Evolutionary conservation across 2,113 vertebrate species (phyloP), one percentile per base, ranked within the genome.

Genomic region (Nothoprocta perdicaria): DNA sequence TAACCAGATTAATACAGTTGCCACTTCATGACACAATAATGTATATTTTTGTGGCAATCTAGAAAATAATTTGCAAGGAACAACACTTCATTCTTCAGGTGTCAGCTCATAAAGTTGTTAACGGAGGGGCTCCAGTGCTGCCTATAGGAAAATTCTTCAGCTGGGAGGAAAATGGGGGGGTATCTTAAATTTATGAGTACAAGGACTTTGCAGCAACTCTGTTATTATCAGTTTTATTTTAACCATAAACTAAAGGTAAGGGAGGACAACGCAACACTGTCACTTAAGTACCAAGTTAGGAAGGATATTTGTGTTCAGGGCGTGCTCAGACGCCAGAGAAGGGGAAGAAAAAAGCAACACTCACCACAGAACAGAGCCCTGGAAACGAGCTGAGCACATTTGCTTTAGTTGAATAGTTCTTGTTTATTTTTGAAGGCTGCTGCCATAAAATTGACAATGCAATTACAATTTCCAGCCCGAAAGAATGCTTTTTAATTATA

Each of bases 371-470:
- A 78, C 22, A 61, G 29, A 68, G 69, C 7, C 52, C 48, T 92
- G 29, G 21, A 91, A 91, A 90, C 48, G 78, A 81, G 62, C 88
- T 35, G 83, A 68, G 66, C 48, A 7, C 78, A 65, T 88, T 95
- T 91, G 91, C 63, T 89, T 71, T 90, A 89, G 68, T 35, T 91
- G 89, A 85, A 86, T 94, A 90, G 90, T 80, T 89, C 92, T 92
- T 96, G 75, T 92, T 95, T 91, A 91, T 92, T 84, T 88, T 77
- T 93, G 79, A 90, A 92, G 65, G 91, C 84, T 87, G 75, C 55
- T 14, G 43, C 79, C 76, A 95, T 95, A 92, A 95, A 94, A 94
- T 82, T 77, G 92, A 93, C 90, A 96, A 93, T 92, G 89, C 91
- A 94, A 93, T 94, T 95, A 91, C 93, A 84, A 67, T 84, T 87